A percentile compares a stretch with the other conserved stretches of the same genome.
phyloP scores from a whole-genome alignment of 2,888 invertebrate species.

The Coenonympha glycerion region DNA sequence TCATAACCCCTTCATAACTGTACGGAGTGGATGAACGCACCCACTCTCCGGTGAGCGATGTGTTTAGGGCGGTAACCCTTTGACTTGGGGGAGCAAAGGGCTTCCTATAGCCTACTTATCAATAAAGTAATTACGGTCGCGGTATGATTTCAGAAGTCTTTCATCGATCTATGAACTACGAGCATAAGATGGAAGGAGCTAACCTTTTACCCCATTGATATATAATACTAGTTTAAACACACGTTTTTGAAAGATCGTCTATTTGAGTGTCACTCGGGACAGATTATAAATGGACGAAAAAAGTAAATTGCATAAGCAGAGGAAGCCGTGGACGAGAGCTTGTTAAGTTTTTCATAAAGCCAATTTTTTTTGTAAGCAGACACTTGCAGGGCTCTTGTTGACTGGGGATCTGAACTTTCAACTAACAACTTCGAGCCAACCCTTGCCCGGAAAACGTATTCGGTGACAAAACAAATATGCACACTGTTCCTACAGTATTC shows the following conservation, averaged over 20 bases:
- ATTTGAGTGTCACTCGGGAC: no score
- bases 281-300: no score
- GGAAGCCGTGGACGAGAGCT: no score
- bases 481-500: constrained; percentile 9
- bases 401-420: no score
- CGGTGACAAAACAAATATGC: constrained; percentile 7
- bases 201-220: neutral
- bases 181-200: neutral
- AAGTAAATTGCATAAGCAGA: no score
- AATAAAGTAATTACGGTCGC: neutral
- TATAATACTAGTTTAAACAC: no score
- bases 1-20: constrained; percentile 17
- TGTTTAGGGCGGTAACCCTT: constrained; percentile 13
- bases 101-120: neutral
- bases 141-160: neutral
- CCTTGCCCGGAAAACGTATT: constrained; percentile 1
- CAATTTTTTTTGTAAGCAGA: no score
- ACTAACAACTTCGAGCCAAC: neutral
- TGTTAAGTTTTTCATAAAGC: no score
- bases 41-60: constrained; percentile 19
- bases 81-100: constrained; percentile 11
- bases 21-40: constrained; percentile 14
- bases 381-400: no score
- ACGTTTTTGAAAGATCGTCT: no score
- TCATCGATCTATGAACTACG: no score